These are phyloP conservation scores for Criorhina ranunculi DNA, from an alignment of 2,888 invertebrate genomes.

Conservation along the genomic window DNA sequence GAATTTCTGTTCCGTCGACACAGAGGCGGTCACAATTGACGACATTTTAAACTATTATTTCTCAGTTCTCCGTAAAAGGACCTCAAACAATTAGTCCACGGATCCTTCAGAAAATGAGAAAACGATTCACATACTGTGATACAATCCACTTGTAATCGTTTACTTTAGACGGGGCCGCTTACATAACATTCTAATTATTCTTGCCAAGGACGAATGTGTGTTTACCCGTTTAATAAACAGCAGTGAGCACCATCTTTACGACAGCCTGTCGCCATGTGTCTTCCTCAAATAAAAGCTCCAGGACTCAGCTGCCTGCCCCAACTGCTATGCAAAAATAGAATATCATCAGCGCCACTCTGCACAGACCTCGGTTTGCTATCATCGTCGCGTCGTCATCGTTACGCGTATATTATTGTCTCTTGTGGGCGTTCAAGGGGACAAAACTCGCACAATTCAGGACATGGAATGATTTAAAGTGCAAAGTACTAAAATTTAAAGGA, in stretches of 20 bases:
- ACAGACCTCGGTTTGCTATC: slow-evolving; percentile 2
- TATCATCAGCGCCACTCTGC: slow-evolving; percentile 21
- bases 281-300: too few relatives aligned
- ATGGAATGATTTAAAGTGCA: slow-evolving; percentile 24
- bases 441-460: slow-evolving; percentile 32
- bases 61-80: too few relatives aligned
- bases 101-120: neutral
- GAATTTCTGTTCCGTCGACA: too few relatives aligned
- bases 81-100: too few relatives aligned
- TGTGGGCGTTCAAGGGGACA: slow-evolving; percentile 13
- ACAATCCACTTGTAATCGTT: slow-evolving; percentile 10
- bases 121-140: neutral
- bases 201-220: slow-evolving; percentile 28
- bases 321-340: neutral
- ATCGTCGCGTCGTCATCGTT: slow-evolving; percentile 27
- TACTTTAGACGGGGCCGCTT: neutral
- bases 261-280: slow-evolving; percentile 39
- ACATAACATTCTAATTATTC: slow-evolving; percentile 30
- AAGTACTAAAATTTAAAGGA: slow-evolving; percentile 29
- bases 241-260: slow-evolving; percentile 26
- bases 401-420: slow-evolving; percentile 45
- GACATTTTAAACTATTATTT: too few relatives aligned
- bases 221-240: slow-evolving; percentile 8
- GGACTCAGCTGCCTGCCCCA: neutral
- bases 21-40: too few relatives aligned